Evolutionary conservation across 2,888 invertebrate species (phyloP).

Genomic region (Cheilosia grossa): DNA sequence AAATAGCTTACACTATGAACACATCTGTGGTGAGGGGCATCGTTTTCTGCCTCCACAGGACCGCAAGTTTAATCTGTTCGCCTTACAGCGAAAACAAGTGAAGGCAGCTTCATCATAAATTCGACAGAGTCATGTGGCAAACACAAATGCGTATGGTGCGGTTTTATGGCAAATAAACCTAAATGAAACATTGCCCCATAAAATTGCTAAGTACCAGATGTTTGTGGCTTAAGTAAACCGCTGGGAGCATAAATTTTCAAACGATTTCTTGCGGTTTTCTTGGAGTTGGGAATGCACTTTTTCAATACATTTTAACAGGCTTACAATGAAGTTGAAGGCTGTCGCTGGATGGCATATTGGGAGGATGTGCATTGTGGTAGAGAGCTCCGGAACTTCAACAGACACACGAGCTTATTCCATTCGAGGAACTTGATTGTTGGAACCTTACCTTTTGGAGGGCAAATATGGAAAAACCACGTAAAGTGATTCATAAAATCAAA

Average conservation of each 20-base stretch:
- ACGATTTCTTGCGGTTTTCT: conserved; percentile 14
- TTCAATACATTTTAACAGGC: conserved; percentile 33
- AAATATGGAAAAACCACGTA: no score
- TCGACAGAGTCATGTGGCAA: conserved; percentile 33
- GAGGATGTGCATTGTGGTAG: no score
- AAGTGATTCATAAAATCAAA: no score
- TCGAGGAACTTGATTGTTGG: no score
- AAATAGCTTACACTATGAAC: conserved; percentile 11
- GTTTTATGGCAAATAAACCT: conserved; percentile 63
- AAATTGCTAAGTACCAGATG: conserved; percentile 44
- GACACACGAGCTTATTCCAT: no score
- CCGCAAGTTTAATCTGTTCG: conserved; percentile 23
- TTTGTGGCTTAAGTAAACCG: conserved; percentile 34
- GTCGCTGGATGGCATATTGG: neutral
- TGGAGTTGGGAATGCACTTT: conserved; percentile 2
- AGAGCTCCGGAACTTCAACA: no score
- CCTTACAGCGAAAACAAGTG: neutral
- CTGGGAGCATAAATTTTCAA: conserved; percentile 17
- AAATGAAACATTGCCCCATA: conserved; percentile 61
- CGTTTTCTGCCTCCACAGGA: neutral
- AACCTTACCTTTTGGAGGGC: no score
- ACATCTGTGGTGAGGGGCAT: conserved; percentile 8
- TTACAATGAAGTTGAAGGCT: conserved; percentile 11
- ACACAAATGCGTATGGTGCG: conserved; percentile 26
- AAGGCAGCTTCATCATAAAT: conserved; percentile 21